Evolutionary conservation across 1,140 invertebrate species (phyloP).

Genomic region (Hydropsyche tenuis): DNA sequence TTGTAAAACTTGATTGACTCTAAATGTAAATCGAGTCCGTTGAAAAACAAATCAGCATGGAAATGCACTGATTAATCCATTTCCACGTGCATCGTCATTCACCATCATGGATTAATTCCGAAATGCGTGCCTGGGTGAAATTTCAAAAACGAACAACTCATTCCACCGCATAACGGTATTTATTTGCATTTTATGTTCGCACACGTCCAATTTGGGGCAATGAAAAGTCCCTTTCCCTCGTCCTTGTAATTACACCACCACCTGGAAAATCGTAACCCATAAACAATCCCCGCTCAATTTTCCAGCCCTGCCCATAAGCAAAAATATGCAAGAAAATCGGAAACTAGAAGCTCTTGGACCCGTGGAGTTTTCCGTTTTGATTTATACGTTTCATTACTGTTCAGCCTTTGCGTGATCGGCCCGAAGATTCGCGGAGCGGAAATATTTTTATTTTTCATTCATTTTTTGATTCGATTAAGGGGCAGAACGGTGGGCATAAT

Average conservation of each 20-base stretch:
- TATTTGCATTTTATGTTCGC: too few relatives aligned
- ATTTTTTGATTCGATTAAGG: slow-evolving; percentile 13
- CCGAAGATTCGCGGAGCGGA: neutral
- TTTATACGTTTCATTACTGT: neutral
- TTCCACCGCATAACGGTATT: too few relatives aligned
- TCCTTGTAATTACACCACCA: neutral
- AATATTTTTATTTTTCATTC: neutral
- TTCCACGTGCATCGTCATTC: too few relatives aligned
- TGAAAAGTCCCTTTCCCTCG: neutral
- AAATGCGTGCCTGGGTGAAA: too few relatives aligned
- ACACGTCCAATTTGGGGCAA: slow-evolving; percentile 10
- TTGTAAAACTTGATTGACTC: too few relatives aligned
- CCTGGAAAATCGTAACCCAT: slow-evolving; percentile 15
- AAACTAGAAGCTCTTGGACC: neutral
- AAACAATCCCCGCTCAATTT: slow-evolving; percentile 17
- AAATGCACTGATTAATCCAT: too few relatives aligned
- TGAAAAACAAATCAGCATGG: too few relatives aligned
- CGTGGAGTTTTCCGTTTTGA: neutral
- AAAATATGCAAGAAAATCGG: slow-evolving; percentile 2
- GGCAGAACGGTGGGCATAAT: neutral
- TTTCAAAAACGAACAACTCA: too few relatives aligned
- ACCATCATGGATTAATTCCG: too few relatives aligned
- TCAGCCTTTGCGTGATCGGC: neutral
- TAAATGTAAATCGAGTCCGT: too few relatives aligned
- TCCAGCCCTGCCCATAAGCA: neutral